These are phyloP conservation scores for Chorisops tibialis DNA, from an alignment of 2,888 invertebrate genomes.

Conservation along the genomic window DNA sequence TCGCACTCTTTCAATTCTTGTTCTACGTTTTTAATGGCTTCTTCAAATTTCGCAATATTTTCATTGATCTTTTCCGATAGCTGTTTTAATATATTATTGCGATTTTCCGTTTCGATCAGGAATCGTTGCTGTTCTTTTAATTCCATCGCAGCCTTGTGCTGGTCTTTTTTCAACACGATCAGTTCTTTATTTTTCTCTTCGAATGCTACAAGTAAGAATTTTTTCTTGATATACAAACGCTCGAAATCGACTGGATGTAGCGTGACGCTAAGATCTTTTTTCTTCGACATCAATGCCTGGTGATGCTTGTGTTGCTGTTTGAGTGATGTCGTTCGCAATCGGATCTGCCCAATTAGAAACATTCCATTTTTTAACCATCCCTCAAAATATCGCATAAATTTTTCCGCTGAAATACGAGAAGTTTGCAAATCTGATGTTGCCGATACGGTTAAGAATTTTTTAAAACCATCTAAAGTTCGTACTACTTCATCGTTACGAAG, in stretches of 20 bases:
- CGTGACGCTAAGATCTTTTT: constrained; percentile 56
- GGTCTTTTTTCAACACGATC: neutral
- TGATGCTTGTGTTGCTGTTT: neutral
- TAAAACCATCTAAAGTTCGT: neutral
- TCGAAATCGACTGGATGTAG: constrained; percentile 59
- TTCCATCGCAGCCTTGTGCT: neutral
- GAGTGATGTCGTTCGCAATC: neutral
- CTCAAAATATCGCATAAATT: neutral
- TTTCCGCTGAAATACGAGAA: neutral
- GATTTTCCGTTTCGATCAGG: neutral
- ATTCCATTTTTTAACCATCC: neutral
- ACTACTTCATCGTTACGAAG: neutral
- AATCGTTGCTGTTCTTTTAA: neutral
- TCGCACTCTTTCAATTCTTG: constrained; percentile 48
- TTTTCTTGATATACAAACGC: constrained; percentile 56
- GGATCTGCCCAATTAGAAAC: neutral
- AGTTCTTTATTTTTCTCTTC: constrained; percentile 39
- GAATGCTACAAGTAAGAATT: constrained; percentile 52
- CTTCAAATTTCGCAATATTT: neutral
- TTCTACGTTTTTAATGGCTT: neutral
- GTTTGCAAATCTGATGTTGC: neutral
- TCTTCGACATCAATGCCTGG: constrained; percentile 40
- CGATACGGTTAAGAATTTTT: neutral
- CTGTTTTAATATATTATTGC: neutral
- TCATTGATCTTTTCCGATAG: neutral